phyloP scores from a whole-genome alignment of 2,888 invertebrate genomes.

The Chromoteleia sp. region DNA sequence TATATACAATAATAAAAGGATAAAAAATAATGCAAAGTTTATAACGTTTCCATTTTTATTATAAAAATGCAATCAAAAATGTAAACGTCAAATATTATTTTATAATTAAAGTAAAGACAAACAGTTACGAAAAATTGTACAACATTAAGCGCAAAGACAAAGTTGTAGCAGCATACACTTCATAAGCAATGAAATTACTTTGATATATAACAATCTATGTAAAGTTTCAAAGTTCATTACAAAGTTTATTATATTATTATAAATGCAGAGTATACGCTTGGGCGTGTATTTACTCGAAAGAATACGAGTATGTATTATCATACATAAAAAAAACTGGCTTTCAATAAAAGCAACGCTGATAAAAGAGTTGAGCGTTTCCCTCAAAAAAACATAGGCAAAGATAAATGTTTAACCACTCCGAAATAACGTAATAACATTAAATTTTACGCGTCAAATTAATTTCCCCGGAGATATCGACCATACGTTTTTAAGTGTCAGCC shows the following conservation, averaged over 20 bases:
- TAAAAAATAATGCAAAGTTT: too few species aligned
- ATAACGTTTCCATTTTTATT: too few species aligned
- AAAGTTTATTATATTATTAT: constrained; percentile 52
- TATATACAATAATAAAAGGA: too few species aligned
- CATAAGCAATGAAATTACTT: constrained; percentile 43
- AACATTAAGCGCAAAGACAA: constrained; percentile 1
- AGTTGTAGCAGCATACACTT: constrained; percentile 16
- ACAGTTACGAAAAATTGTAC: neutral
- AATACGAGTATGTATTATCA: neutral
- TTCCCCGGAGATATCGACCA: constrained; percentile 57
- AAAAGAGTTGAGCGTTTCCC: constrained; percentile 23
- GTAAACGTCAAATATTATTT: neutral
- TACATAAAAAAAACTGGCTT: constrained; percentile 8
- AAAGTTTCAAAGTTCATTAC: constrained; percentile 50
- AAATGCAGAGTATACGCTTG: neutral
- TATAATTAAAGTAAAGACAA: neutral
- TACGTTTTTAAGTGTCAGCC: constrained; percentile 50
- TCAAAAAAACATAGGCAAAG: constrained; percentile 24
- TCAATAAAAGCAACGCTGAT: constrained; percentile 37
- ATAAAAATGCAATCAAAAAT: too few species aligned
- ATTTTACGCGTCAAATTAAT: constrained; percentile 63
- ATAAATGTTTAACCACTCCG: constrained; percentile 55
- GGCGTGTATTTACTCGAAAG: constrained; percentile 7
- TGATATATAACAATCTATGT: constrained; percentile 35
- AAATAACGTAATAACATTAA: constrained; percentile 65